Evolutionary conservation across 2,113 vertebrate species (phyloP).

Genomic region (Scortum barcoo): DNA sequence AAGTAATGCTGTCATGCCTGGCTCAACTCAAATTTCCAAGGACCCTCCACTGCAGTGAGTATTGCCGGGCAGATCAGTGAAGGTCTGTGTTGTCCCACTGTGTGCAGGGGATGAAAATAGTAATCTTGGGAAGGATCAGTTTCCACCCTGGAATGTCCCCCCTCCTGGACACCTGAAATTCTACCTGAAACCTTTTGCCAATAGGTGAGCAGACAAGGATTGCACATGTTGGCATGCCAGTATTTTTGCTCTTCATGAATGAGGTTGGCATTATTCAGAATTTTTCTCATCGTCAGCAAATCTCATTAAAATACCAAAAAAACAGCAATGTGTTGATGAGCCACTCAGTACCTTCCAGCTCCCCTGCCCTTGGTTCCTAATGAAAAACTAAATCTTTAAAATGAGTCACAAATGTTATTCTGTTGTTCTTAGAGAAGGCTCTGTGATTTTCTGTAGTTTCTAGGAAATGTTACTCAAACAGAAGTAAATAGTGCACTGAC

Average conservation of each 20-base stretch:
- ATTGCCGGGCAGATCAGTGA: neutral
- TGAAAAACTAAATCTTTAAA: neutral
- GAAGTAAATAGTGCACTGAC: neutral
- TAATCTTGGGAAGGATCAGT: slow-evolving; percentile 11
- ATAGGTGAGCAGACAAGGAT: neutral
- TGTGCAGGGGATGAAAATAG: slow-evolving; percentile 8
- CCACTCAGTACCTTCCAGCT: neutral
- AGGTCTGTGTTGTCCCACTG: neutral
- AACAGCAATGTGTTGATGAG: too few species aligned
- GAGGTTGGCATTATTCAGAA: neutral
- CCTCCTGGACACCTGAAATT: slow-evolving; percentile 5
- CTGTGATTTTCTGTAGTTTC: neutral
- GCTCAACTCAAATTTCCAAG: neutral
- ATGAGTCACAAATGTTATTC: neutral
- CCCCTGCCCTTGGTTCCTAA: neutral
- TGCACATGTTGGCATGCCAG: neutral
- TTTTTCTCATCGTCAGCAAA: neutral
- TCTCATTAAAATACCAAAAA: neutral
- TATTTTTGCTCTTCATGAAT: neutral
- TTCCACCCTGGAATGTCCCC: slow-evolving; percentile 2
- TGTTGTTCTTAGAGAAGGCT: neutral
- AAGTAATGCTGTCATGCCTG: neutral
- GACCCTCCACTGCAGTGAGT: neutral
- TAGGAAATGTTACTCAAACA: neutral
- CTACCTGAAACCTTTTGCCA: neutral